Evolutionary conservation across 2,888 invertebrate species (phyloP), one percentile per base, ranked within the genome.

Genomic region (Hipparchia sbordonii): DNA sequence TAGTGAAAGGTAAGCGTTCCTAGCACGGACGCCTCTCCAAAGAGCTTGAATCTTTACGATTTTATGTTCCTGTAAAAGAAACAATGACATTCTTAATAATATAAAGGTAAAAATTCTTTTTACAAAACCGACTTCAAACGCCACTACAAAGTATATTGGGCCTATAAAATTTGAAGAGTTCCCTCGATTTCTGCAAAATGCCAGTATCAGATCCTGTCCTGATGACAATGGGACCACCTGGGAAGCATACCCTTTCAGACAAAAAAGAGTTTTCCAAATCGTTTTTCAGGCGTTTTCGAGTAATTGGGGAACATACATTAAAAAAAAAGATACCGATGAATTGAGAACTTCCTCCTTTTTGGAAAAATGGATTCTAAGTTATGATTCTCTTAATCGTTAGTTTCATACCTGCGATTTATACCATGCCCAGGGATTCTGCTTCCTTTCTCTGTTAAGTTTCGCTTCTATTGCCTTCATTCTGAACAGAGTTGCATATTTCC

Each of bases 21-120:
- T 93, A 2, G 96, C 95, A 61, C 94, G 92, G 57, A 95, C 94
- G 1, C 96, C 96, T 65, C 96, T 92, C 95, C 96, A 96, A 60
- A 95, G 85, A 0, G 96, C 95, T 87, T 97, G 96, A 69, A 96
- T 95, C 86, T 95, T 95, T 73, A 95, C 88, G 73, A 95, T 95
- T 79, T 94, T 94, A 63, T 90, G 84, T 80, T 95, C 95, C 95
- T 95, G 79, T 54, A 87, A 86, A 13, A 76, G 71, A 67, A 68
- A 48, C 8, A 46, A 23, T 62, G 46, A 13, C 4, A 48, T 13
- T 62, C n/a, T 56, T 56, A 8, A 52, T 3, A 10, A 10, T 8
- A 52, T 52, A 52, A 23, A 23, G 23, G 23, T 23, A 23, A 23
- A 23, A 23, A 23, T 23, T 23, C 23, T 23, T 23, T 23, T 23